Percentiles rank a stretch among this genome's conserved stretches.
phyloP scores from a whole-genome alignment of 1,140 invertebrate genomes.

The Solenopsis invicta region DNA sequence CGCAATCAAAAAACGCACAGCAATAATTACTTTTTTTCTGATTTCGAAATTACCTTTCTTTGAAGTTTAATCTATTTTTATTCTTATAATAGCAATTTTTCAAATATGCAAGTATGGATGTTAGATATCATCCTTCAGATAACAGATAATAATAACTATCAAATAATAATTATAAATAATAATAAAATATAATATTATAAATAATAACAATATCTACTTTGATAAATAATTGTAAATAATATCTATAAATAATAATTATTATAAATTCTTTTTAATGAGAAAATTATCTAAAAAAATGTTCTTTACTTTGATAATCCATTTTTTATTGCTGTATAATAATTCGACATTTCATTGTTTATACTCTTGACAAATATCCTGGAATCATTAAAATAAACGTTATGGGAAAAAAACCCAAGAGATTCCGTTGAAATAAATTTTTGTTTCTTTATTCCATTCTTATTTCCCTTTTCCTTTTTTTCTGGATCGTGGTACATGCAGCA shows the following conservation, averaged over 20 bases:
- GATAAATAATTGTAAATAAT: too few species aligned
- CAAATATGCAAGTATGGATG: not conserved
- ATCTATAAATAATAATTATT: too few species aligned
- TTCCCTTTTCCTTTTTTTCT: conserved; percentile 38
- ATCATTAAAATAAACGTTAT: not conserved
- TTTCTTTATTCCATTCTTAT: conserved; percentile 11
- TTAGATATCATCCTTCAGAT: not conserved
- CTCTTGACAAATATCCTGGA: not conserved
- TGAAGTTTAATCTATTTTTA: not conserved
- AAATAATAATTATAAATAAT: too few species aligned
- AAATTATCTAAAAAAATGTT: too few species aligned
- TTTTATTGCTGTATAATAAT: not conserved
- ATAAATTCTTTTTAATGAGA: too few species aligned
- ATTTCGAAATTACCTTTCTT: not conserved
- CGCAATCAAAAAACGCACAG: not conserved
- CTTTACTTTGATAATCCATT: not conserved
- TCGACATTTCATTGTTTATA: not conserved
- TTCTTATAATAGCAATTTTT: not conserved
- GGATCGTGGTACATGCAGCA: not conserved
- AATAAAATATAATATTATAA: too few species aligned
- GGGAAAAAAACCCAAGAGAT: conserved; percentile 20
- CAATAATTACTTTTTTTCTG: not conserved
- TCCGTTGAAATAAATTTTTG: conserved; percentile 28
- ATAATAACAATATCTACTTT: too few species aligned
- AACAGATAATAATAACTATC: not conserved